Evolutionary conservation across 2,113 vertebrate genomes (phyloP), one percentile per base, ranked within the genome.

Genomic region (Lasiurus cinereus): DNA sequence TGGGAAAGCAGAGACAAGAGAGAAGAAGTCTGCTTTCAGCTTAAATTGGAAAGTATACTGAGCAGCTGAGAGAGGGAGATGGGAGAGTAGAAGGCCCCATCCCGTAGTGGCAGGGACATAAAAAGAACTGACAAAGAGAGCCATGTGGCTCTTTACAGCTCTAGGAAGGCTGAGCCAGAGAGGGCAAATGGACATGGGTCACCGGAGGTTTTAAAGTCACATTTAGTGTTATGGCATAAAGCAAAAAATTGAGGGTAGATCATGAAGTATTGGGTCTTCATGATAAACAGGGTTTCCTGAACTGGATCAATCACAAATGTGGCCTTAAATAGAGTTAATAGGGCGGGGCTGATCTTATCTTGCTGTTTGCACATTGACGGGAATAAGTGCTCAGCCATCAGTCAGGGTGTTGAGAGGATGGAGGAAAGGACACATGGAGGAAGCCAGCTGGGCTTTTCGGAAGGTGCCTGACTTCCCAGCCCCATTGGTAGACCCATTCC

Each of bases 1-100:
- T 62, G 39, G 56, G 33, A 69, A 93, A 64, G 94, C 64, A 69
- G 93, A 96, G 67, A 64, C 66, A 54, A 56, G 33, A 46, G 52
- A 91, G 79, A 64, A 91, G 43, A 66, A 91, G 46, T 88, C 73
- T 91, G 92, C 94, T 96, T 96, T 96, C 77, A 92, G 88, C 39
- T 88, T 56, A 95, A 93, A 96, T 89, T 88, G 90, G 64, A 83
- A 96, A 95, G 83, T 94, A 95, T 64, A 22, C 1, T 0, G 36
- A 93, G 88, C 69, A 54, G 62, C 90, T 22, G 73, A 91, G 52
- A 95, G 29, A 88, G 10, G 46, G 62, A 77, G 39, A 19, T 3
- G 13, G 72, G 43, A 79, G 64, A 52, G 67, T 85, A 50, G 43
- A 67, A 52, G 80, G 50, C n/a, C 84, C 56, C 0, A 24, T 15